A percentile compares a stretch with the other conserved stretches of the same genome.
phyloP scores from a whole-genome alignment of 2,888 invertebrate genomes.

The Drosophila mulleri region DNA sequence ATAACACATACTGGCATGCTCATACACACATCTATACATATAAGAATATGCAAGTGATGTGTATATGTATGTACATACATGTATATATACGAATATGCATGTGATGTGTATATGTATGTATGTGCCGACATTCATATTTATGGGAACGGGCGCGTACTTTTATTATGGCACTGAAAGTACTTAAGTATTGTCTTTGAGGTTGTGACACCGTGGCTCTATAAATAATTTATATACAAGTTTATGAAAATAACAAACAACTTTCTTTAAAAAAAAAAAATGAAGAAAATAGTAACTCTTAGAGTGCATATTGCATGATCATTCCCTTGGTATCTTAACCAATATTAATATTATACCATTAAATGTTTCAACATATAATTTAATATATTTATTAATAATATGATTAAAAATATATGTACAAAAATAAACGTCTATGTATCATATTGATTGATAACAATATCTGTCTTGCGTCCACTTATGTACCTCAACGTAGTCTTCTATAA shows the following conservation, averaged over 20 bases:
- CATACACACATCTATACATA: conserved; percentile 6
- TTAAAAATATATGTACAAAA: too few species aligned
- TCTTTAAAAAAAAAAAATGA: neutral
- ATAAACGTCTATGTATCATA: neutral
- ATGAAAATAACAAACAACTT: neutral
- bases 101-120: neutral
- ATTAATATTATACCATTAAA: neutral
- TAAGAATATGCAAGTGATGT: neutral
- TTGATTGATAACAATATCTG: neutral
- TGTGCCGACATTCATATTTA: conserved; percentile 14
- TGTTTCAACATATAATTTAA: too few species aligned
- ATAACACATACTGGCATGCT: conserved; percentile 20
- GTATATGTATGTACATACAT: conserved; percentile 3
- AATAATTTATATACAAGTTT: conserved; percentile 6
- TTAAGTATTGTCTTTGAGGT: conserved; percentile 18
- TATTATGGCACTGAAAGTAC: conserved; percentile 32
- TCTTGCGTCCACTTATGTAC: neutral
- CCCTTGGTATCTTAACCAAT: neutral
- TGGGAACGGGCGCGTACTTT: conserved; percentile 41
- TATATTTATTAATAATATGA: neutral
- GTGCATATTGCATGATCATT: neutral
- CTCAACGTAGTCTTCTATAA: neutral
- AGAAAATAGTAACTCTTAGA: neutral
- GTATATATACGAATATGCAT: neutral
- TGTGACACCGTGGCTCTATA: neutral